Base-by-base conservation (phyloP, 2,888 invertebrate species). In the Penaeus monodon region DNA sequence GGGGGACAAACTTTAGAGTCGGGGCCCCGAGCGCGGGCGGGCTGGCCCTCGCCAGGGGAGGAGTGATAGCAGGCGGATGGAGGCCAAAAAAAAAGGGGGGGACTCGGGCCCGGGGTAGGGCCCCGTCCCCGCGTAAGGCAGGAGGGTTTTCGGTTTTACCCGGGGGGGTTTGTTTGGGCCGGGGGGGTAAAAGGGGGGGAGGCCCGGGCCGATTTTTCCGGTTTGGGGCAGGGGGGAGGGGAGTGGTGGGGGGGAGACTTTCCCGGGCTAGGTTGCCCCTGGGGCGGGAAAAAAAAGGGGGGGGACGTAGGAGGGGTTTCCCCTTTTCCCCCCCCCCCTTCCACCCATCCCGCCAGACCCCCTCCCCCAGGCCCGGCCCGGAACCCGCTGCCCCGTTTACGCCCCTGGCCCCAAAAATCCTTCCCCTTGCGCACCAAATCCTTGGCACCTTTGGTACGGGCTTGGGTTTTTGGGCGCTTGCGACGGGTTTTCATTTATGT, bases 391-490 rank as follows among this genome's bases (percentile, higher is more conserved):
- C 86, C 88, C 91, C 90, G 86, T 90, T 91, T 84, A 89, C 86
- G 7, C 86, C 80, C 74, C 86, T 86, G 38, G 89, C n/a, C n/a
- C 88, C 27, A 89, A 73, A 63, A 98, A 93, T 97, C 95, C 93
- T 96, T 96, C 98, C 98, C 98, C 93, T 96, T 94, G 91, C 97
- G 97, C 86, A 98, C 95, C 92, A 98, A 94, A 92, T 96, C 96
- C 93, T 98, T 98, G 87, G 97, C 97, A 91, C n/a, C 98, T 94
- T 91, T 96, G 95, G 84, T 98, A 97, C 92, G 98, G 94, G 89
- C 94, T 91, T 97, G 96, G 92, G 12, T 0, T 57, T 57, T 97
- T 96, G 88, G 94, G 94, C 73, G 97, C 93, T 96, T 96, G 88
- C 97, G 94, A 85, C 98, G 95, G 82, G 98, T 73, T 94, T 93